Evolutionary conservation across 92 coral and sea anemone genomes (phyloP).

Genomic region (Actinostola sp.): DNA sequence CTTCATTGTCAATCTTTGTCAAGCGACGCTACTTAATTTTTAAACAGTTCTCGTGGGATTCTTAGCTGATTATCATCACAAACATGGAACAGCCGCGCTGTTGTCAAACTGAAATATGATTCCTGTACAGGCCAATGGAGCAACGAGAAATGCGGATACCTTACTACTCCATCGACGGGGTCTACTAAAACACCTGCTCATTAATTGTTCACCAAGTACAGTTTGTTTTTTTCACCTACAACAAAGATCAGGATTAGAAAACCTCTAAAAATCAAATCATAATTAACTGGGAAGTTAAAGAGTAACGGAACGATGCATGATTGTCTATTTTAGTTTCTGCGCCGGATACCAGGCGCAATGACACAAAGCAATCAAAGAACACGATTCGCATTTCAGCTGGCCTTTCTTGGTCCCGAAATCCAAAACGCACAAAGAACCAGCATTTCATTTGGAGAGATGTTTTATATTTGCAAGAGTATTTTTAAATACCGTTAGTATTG

Average conservation of each 20-base stretch:
- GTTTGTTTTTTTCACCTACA: not conserved
- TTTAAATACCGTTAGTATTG: too few species aligned
- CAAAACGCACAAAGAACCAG: not conserved
- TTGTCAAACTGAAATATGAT: too few species aligned
- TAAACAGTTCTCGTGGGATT: too few species aligned
- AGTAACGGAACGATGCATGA: not conserved
- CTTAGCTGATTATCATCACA: too few species aligned
- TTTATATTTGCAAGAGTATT: not conserved
- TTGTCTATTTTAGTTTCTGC: not conserved
- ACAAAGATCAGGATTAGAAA: not conserved
- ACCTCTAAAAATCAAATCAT: not conserved
- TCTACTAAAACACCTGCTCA: not conserved
- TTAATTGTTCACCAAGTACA: not conserved
- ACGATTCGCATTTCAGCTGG: too few species aligned
- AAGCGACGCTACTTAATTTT: too few species aligned
- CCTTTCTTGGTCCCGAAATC: too few species aligned
- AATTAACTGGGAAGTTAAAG: not conserved
- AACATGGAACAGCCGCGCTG: too few species aligned
- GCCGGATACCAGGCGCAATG: slow-evolving; percentile 1
- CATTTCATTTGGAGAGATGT: not conserved
- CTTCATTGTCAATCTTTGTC: too few species aligned
- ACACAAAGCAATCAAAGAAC: too few species aligned
- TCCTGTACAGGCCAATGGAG: too few species aligned
- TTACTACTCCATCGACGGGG: not conserved
- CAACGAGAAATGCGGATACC: too few species aligned